These are phyloP conservation scores for Orthochromis indermauri DNA, from an alignment of 2,113 vertebrate genomes.

Conservation along the genomic window DNA sequence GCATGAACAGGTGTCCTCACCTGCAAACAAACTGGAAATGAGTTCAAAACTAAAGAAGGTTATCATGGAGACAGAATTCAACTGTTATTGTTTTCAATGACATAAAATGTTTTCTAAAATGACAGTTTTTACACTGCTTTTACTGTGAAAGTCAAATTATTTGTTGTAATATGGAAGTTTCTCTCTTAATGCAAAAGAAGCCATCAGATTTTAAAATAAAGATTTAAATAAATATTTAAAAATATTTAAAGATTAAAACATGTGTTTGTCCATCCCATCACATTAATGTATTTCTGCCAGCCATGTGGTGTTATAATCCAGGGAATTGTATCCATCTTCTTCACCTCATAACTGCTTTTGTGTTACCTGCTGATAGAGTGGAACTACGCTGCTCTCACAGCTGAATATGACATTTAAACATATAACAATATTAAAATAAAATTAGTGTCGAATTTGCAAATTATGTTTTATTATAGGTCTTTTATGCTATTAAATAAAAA, in stretches of 20 bases:
- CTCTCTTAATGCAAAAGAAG: neutral
- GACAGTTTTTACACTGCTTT: neutral
- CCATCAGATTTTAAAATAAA: neutral
- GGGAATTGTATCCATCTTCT: neutral
- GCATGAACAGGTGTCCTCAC: slow-evolving; percentile 23
- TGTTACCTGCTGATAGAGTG: neutral
- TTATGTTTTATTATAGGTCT: neutral
- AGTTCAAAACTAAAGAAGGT: neutral
- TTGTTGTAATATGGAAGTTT: neutral
- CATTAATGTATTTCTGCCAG: neutral
- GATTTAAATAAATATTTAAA: neutral
- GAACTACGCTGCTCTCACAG: neutral
- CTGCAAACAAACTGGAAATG: neutral
- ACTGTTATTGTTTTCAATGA: neutral
- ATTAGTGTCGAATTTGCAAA: neutral
- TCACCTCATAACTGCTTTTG: neutral
- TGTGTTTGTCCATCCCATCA: neutral
- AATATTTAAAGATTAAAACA: neutral
- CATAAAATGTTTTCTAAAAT: neutral
- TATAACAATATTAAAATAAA: neutral
- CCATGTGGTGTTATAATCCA: neutral
- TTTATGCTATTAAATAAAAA: neutral
- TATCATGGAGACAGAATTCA: neutral
- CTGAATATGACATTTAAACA: neutral
- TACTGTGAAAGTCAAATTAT: neutral